Percentiles rank a stretch among this genome's conserved stretches.
These are phyloP conservation scores for Aspiorhynchus laticeps DNA, from an alignment of 2,113 vertebrate species.

Conservation along the genomic window DNA sequence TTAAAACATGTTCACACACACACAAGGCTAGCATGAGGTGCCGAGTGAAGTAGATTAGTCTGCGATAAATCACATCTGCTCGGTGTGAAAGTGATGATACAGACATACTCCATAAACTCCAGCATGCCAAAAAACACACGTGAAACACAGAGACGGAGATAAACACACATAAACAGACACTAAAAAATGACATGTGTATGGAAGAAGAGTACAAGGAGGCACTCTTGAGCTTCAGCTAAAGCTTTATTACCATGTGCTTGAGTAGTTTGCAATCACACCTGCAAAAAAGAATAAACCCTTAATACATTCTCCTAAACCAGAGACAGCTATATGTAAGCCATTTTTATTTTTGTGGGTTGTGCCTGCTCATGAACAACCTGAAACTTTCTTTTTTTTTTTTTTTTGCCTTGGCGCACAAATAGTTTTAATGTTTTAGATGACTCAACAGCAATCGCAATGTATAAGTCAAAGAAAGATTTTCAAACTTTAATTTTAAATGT, in stretches of 20 bases:
- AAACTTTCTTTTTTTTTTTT: not conserved
- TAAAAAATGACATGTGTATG: not conserved
- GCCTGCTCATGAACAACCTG: not conserved
- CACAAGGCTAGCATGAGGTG: not conserved
- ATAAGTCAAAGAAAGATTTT: too few relatives aligned
- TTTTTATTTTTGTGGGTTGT: too few relatives aligned
- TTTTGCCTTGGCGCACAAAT: too few relatives aligned
- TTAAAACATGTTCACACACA: conserved; percentile 17
- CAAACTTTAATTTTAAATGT: not conserved
- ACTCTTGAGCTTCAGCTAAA: not conserved
- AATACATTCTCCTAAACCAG: not conserved
- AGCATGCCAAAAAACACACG: conserved; percentile 27
- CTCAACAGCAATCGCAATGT: not conserved
- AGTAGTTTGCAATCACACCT: not conserved
- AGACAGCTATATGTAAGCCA: not conserved
- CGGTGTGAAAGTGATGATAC: conserved; percentile 24
- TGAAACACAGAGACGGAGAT: conserved; percentile 13
- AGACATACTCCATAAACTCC: conserved; percentile 16
- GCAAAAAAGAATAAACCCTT: not conserved
- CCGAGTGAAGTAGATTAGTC: conserved; percentile 8
- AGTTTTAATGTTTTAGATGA: not conserved
- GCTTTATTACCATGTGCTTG: not conserved
- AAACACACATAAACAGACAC: conserved; percentile 7
- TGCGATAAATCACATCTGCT: conserved; percentile 29
- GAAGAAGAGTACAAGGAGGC: conserved; percentile 9